These are phyloP conservation scores for Petroica traversi DNA, from an alignment of 2,113 vertebrate genomes.

Conservation along the genomic window DNA sequence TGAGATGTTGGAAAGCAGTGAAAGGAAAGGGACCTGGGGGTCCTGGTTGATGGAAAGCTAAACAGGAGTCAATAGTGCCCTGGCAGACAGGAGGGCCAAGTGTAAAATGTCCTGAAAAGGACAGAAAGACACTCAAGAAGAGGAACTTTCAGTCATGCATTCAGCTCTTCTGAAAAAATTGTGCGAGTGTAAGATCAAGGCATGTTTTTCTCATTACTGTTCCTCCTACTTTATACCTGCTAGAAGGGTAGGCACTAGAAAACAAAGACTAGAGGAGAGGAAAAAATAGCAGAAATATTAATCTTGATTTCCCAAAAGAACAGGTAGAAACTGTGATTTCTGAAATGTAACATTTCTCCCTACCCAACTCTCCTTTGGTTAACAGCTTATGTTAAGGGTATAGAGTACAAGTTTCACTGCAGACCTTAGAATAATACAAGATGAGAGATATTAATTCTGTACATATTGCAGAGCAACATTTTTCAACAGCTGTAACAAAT, in stretches of 20 bases:
- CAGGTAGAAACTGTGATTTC: not conserved
- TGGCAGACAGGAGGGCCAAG: not conserved
- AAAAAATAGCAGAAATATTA: not conserved
- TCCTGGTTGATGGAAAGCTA: accelerated
- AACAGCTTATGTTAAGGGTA: not conserved
- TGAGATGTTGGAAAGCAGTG: not conserved
- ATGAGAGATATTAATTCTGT: not conserved
- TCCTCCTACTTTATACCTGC: not conserved
- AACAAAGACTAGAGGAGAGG: not conserved
- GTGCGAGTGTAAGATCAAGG: not conserved
- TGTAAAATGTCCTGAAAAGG: not conserved
- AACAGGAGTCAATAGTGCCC: not conserved
- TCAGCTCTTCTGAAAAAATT: not conserved
- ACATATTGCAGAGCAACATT: not conserved
- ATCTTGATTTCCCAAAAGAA: not conserved
- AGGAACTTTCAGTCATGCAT: not conserved
- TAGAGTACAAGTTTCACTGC: not conserved
- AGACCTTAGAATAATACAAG: not conserved
- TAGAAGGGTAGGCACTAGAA: not conserved
- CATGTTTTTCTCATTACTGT: not conserved
- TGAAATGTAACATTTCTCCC: not conserved
- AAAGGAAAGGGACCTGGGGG: not conserved
- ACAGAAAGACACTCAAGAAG: not conserved
- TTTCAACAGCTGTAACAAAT: not conserved
- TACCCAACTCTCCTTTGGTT: not conserved